Evolutionary conservation across 2,797 vertebrate species (phyloP), one percentile per base, ranked within the genome.

Genomic region (Argyrosomus regius): DNA sequence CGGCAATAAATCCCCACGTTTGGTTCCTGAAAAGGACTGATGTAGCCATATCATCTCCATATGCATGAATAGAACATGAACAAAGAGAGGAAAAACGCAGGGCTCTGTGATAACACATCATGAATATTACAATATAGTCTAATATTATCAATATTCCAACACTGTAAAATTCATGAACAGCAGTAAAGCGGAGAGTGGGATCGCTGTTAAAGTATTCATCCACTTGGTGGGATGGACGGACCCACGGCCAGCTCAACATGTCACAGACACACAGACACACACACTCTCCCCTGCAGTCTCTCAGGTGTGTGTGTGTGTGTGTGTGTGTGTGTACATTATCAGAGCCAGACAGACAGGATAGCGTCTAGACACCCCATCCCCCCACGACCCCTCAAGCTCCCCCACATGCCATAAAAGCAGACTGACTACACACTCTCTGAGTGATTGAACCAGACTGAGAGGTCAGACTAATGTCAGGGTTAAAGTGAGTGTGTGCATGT

Each of bases 11-110:
- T 61, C 45, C 58, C 45, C 39, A 72, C 79, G 8, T 77, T 61
- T 28, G 62, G 56, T 66, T 79, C 59, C 59, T 77, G 41, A 70
- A 78, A 80, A 70, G 67, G 62, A 81, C 84, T 57, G 67, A 79
- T 65, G 43, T 60, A 63, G 80, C 71, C 50, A 20, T 79, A 92
- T 90, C 82, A 80, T 80, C 86, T 77, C 78, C 84, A 83, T 69
- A 80, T 62, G 66, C 60, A 91, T 91, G 82, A 90, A 91, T 89
- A 88, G 50, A 90, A 93, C 81, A 91, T 92, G 90, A 90, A 82
- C 58, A 70, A 57, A 78, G 78, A 84, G 6, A 49, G 14, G 35
- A n/a, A 43, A 59, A 80, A 63, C 24, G n/a, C 49, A 26, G 48
- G 12, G 61, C 71, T 59, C 71, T 81, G 84, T 81, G 87, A 89